Percentiles rank a stretch among this genome's conserved stretches.
These are phyloP conservation scores for Amiota minor DNA, from an alignment of 2,888 invertebrate genomes.

Conservation along the genomic window DNA sequence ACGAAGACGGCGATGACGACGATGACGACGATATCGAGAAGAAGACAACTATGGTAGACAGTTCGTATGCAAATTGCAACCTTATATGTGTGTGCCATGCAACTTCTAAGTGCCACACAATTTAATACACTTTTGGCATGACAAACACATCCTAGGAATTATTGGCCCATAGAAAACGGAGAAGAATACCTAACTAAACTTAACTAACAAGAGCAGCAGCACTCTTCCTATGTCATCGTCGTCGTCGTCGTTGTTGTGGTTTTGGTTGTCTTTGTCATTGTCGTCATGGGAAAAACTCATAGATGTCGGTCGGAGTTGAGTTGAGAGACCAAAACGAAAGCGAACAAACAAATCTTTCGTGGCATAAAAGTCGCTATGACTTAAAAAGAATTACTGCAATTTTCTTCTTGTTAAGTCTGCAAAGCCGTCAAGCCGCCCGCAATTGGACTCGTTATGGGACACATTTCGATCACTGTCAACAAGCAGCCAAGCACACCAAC, in stretches of 20 bases:
- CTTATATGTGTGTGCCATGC: slow-evolving; percentile 19
- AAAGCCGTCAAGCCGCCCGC: slow-evolving; percentile 68
- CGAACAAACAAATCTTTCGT: slow-evolving; percentile 25
- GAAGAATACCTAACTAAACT: neutral
- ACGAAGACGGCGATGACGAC: too few relatives aligned
- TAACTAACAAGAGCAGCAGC: slow-evolving; percentile 19
- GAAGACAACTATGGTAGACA: neutral
- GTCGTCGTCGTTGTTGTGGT: too few relatives aligned
- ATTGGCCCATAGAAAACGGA: too few relatives aligned
- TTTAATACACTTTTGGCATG: slow-evolving; percentile 71
- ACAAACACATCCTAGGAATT: slow-evolving; percentile 56
- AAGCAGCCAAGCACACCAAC: slow-evolving; percentile 24
- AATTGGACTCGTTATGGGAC: slow-evolving; percentile 62
- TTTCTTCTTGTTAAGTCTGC: slow-evolving; percentile 69
- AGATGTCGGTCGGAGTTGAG: neutral
- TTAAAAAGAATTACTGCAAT: slow-evolving; percentile 69
- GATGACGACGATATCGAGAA: too few relatives aligned
- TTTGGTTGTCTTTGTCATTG: too few relatives aligned
- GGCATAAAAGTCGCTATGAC: slow-evolving; percentile 48
- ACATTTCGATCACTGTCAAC: slow-evolving; percentile 72
- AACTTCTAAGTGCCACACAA: slow-evolving; percentile 65
- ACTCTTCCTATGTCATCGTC: too few relatives aligned
- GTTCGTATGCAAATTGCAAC: slow-evolving; percentile 34
- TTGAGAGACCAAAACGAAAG: neutral
- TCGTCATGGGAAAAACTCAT: slow-evolving; percentile 9